These are phyloP conservation scores for Strongylocentrotus purpuratus DNA, from an alignment of 35 echinoderm and acorn worm species.

Conservation along the genomic window DNA sequence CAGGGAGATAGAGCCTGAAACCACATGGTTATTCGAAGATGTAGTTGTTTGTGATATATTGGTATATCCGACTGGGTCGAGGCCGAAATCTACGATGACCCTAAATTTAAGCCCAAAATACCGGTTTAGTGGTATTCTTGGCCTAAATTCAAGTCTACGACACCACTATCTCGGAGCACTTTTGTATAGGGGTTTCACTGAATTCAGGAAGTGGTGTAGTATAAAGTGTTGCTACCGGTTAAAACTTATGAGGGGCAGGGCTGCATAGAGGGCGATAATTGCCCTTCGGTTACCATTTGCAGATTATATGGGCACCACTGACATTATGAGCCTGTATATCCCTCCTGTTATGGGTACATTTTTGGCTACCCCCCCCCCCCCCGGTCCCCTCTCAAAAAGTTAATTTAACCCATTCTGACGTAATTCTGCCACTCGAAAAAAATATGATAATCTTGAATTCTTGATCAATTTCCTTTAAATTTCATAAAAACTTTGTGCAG, in stretches of 20 bases:
- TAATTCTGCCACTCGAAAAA: background rate
- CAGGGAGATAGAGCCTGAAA: background rate
- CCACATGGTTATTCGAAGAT: background rate
- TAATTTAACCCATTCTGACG: background rate
- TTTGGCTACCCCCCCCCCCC: too few relatives aligned
- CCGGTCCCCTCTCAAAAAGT: background rate
- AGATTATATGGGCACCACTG: too few relatives aligned
- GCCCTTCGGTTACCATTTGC: too few relatives aligned
- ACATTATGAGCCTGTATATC: too few relatives aligned
- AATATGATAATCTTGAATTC: background rate
- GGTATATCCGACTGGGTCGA: background rate
- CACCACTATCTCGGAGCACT: background rate
- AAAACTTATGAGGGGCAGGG: too few relatives aligned
- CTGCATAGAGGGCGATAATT: too few relatives aligned
- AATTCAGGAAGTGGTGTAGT: too few relatives aligned
- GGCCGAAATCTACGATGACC: background rate
- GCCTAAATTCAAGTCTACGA: background rate
- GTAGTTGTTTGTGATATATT: background rate
- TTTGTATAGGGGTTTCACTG: background rate
- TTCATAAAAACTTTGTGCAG: background rate
- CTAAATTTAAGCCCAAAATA: too few relatives aligned
- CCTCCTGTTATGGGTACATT: too few relatives aligned
- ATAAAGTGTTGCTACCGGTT: too few relatives aligned
- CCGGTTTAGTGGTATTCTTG: background rate
- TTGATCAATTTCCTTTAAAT: background rate